Evolutionary conservation across 1,140 invertebrate genomes (phyloP).

Genomic region (Drosophila ambigua): DNA sequence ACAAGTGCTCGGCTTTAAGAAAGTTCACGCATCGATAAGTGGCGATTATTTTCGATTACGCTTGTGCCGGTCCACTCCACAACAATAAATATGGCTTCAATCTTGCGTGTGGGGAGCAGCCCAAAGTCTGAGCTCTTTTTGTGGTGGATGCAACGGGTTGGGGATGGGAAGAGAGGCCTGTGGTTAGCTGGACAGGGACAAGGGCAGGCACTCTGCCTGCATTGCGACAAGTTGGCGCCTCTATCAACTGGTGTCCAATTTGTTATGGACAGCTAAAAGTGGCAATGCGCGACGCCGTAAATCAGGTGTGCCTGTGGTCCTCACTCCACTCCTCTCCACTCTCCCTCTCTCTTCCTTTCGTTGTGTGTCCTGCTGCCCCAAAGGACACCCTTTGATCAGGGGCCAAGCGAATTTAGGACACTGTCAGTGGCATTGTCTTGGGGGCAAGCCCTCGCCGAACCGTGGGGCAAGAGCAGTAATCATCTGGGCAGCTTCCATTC

Average conservation of each 20-base stretch:
- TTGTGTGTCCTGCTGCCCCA: conserved; percentile 19
- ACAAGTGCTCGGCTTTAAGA: not conserved
- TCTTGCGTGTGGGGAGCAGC: not conserved
- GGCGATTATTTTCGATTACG: conserved; percentile 37
- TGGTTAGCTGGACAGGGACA: not conserved
- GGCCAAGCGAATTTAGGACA: conserved; percentile 22
- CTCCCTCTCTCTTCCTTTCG: not conserved
- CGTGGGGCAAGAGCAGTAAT: not conserved
- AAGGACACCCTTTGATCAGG: conserved; percentile 25
- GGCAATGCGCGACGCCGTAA: conserved; percentile 69
- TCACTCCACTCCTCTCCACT: not conserved
- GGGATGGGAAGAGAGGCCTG: not conserved
- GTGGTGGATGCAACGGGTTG: not conserved
- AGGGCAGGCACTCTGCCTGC: conserved; percentile 47
- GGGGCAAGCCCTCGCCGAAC: conserved; percentile 20
- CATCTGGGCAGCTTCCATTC: too few species aligned
- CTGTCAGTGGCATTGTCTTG: conserved; percentile 45
- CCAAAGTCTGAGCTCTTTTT: not conserved
- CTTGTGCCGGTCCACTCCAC: too few species aligned
- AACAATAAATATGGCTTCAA: not conserved
- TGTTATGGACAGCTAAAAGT: conserved; percentile 79
- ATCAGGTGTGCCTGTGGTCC: conserved; percentile 45
- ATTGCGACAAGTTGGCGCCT: conserved; percentile 72
- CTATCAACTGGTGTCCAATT: conserved; percentile 81
- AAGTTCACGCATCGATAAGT: conserved; percentile 12